phyloP scores from a whole-genome alignment of 2,888 invertebrate genomes.

The Thumatha senex region DNA sequence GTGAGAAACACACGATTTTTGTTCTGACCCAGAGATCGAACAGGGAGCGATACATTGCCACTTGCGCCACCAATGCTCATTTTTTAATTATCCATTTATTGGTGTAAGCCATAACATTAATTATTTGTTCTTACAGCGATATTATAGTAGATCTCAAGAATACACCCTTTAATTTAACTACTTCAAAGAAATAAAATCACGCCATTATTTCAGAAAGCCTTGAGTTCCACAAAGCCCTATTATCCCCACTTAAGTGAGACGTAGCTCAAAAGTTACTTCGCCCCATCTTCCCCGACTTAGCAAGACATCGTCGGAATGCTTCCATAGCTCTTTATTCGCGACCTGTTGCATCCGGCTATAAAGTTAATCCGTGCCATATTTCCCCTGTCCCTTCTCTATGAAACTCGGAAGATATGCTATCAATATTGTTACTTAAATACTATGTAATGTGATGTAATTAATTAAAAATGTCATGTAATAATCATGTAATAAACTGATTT shows the following conservation, averaged over 20 bases:
- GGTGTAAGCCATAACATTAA: too few relatives aligned
- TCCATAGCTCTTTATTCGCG: constrained; percentile 50
- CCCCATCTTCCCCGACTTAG: constrained; percentile 46
- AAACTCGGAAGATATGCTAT: constrained; percentile 25
- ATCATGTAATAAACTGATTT: too few relatives aligned
- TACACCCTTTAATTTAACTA: not conserved
- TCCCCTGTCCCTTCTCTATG: constrained; percentile 36
- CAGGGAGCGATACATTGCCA: too few relatives aligned
- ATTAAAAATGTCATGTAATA: too few relatives aligned
- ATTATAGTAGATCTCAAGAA: not conserved
- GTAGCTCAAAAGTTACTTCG: constrained; percentile 41
- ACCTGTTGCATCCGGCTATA: constrained; percentile 80
- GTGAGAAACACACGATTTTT: too few relatives aligned
- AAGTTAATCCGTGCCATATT: constrained; percentile 67
- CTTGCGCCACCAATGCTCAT: too few relatives aligned
- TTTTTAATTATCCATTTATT: too few relatives aligned
- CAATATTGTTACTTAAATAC: not conserved
- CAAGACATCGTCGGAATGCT: constrained; percentile 39
- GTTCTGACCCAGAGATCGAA: too few relatives aligned
- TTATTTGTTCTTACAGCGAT: too few relatives aligned
- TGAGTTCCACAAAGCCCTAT: constrained; percentile 36
- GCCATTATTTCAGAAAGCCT: constrained; percentile 28
- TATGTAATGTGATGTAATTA: not conserved
- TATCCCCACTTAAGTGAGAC: constrained; percentile 47
- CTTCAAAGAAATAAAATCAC: constrained; percentile 26